Evolutionary conservation across 2,888 invertebrate species (phyloP).

Genomic region (Andricus quercusramuli): DNA sequence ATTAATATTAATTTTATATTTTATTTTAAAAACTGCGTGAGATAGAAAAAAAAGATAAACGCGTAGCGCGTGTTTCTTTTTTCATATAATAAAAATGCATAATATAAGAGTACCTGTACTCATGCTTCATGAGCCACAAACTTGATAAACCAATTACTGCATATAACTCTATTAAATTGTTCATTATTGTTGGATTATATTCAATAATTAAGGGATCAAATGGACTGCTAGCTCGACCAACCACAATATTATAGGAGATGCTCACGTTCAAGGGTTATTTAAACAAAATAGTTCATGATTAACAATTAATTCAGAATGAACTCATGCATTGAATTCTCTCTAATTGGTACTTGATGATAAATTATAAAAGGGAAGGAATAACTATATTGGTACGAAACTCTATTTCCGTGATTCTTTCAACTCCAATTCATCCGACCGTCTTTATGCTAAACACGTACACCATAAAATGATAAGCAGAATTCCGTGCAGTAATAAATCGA

Average conservation of each 20-base stretch:
- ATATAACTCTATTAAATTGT: background rate
- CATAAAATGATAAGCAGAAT: constrained; percentile 35
- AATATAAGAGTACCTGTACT: no score
- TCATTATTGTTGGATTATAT: background rate
- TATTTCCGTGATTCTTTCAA: background rate
- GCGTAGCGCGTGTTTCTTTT: no score
- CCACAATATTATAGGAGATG: background rate
- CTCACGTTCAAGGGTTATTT: background rate
- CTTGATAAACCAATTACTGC: background rate
- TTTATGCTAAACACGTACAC: background rate
- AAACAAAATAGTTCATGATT: background rate
- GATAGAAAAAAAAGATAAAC: no score
- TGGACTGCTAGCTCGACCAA: background rate
- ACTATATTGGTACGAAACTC: background rate
- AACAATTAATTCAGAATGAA: background rate
- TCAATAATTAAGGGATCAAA: background rate
- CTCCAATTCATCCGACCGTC: background rate
- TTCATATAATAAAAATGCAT: no score
- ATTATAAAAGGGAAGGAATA: background rate
- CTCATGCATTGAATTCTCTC: background rate
- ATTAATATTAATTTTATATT: no score
- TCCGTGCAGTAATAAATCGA: constrained; percentile 49
- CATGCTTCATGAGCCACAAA: background rate
- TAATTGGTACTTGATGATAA: background rate
- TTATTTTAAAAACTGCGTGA: no score